Conservation (phyloP, 1,140 invertebrate species). For the Calephelis virginiensis region DNA sequence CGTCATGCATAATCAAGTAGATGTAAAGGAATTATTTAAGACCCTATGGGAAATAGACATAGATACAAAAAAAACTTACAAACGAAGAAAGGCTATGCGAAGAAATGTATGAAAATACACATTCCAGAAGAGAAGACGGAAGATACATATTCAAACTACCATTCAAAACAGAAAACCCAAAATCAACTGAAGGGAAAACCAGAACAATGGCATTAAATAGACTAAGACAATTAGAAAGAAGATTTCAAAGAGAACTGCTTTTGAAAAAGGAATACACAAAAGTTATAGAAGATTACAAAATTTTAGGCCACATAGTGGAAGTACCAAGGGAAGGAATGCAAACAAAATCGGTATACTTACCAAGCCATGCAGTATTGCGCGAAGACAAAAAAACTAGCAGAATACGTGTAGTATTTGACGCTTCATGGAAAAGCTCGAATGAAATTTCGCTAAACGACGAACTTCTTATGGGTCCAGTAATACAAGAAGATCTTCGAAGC, state of each 20-base stretch:
- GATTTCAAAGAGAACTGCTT: constrained; percentile 21
- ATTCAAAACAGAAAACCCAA: constrained; percentile 31
- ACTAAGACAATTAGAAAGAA: constrained; percentile 31
- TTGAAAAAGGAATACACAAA: constrained; percentile 31
- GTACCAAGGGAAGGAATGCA: constrained; percentile 25
- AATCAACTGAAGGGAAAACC: constrained; percentile 22
- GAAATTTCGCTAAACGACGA: constrained; percentile 34
- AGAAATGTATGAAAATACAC: constrained; percentile 33
- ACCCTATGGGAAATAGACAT: constrained; percentile 32
- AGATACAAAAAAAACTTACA: constrained; percentile 26
- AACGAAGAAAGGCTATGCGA: constrained; percentile 34
- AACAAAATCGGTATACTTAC: constrained; percentile 26
- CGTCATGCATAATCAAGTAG: constrained; percentile 23
- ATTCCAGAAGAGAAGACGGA: constrained; percentile 29
- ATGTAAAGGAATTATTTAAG: constrained; percentile 29
- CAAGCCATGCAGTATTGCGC: constrained; percentile 33
- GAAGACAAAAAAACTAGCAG: constrained; percentile 29
- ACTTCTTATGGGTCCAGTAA: constrained; percentile 26
- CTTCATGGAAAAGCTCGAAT: constrained; percentile 23
- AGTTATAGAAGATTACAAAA: constrained; percentile 35
- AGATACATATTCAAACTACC: constrained; percentile 48
- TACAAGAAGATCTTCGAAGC: constrained; percentile 35
- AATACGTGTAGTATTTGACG: constrained; percentile 33
- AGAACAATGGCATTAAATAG: constrained; percentile 30
- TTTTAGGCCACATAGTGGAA: constrained; percentile 31